These are phyloP conservation scores for Ptilodon capucinus DNA, from an alignment of 2,888 invertebrate species.

Conservation along the genomic window DNA sequence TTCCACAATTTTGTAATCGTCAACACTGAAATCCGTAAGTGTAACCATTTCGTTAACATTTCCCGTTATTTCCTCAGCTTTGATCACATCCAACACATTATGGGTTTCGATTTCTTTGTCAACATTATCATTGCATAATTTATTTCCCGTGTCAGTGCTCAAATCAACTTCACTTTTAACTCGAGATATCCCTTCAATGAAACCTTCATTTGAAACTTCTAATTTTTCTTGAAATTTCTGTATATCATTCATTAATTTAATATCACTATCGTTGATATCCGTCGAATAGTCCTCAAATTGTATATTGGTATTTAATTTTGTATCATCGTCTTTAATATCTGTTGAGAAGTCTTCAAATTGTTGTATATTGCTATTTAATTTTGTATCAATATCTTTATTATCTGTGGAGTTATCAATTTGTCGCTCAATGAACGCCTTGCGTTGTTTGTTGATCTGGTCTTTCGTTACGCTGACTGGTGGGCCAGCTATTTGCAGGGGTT, in stretches of 20 bases:
- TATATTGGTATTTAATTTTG: no score
- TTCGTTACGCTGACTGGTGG: not conserved
- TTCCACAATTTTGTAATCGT: not conserved
- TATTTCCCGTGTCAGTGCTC: not conserved
- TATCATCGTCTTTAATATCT: no score
- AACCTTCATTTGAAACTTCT: no score
- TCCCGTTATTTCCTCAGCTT: not conserved
- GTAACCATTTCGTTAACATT: not conserved
- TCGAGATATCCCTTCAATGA: no score
- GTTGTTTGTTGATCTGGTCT: not conserved
- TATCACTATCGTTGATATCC: no score
- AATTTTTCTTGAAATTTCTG: not conserved
- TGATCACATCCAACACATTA: not conserved
- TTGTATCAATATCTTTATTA: constrained; percentile 1
- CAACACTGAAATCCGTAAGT: not conserved
- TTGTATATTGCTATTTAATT: no score
- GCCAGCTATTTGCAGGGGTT: constrained; percentile 24
- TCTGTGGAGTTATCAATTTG: not conserved
- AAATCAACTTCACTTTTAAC: not conserved
- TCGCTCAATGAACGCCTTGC: not conserved
- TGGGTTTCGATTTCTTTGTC: not conserved
- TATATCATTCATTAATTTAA: not conserved
- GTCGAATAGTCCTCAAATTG: no score
- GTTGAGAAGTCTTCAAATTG: no score
- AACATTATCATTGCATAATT: not conserved